A percentile compares a stretch with the other conserved stretches of the same genome.
phyloP scores from a whole-genome alignment of 2,797 vertebrate genomes.

The Glyptemys insculpta region DNA sequence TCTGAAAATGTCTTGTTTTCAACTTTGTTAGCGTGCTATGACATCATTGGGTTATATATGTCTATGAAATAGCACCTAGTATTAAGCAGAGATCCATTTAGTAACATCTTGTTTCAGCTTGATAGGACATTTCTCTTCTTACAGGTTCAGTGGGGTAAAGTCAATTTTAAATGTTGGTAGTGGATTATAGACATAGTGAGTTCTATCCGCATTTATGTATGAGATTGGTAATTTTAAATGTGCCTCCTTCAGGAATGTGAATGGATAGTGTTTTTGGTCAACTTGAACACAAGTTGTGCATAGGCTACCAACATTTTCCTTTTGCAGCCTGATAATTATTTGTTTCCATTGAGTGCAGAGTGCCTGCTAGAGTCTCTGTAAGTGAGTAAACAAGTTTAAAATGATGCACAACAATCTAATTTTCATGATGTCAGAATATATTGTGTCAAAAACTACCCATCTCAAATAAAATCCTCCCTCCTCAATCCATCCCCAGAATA shows the following conservation, averaged over 20 bases:
- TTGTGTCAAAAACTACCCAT: fast-evolving
- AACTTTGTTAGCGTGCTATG: background rate
- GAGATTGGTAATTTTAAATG: background rate
- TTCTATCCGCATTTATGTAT: too few species aligned
- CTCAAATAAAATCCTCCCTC: background rate
- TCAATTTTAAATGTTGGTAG: background rate
- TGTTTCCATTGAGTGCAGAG: background rate
- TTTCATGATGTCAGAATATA: background rate
- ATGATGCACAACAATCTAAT: background rate
- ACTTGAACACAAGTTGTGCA: background rate
- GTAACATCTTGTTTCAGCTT: background rate
- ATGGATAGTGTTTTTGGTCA: background rate
- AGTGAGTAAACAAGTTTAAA: background rate
- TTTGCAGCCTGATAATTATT: background rate
- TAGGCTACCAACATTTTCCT: background rate
- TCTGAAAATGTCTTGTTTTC: background rate
- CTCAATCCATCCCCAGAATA: background rate
- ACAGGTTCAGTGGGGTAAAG: background rate
- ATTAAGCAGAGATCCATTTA: background rate
- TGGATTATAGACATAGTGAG: too few species aligned
- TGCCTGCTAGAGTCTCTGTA: background rate
- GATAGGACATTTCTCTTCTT: background rate
- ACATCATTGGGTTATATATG: background rate
- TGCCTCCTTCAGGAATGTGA: background rate
- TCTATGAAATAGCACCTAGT: background rate